Conservation (phyloP, 2,888 invertebrate species). For the Myopa tessellatipennis region DNA sequence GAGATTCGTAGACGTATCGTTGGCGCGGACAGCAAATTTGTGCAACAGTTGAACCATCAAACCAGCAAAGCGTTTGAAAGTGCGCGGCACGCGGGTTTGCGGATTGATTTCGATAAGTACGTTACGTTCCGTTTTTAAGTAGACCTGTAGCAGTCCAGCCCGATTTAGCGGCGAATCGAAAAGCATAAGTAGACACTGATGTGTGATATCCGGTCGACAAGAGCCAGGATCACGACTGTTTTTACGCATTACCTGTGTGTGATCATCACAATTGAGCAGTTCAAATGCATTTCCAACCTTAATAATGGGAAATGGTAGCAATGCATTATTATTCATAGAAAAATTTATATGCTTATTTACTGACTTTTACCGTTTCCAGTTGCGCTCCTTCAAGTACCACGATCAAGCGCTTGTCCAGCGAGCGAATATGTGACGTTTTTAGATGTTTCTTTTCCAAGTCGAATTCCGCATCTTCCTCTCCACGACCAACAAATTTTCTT, state of each 20-base stretch:
- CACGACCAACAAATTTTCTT: constrained; percentile 59
- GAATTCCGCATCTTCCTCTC: constrained; percentile 78
- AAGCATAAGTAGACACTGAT: constrained; percentile 97
- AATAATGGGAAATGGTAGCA: background rate
- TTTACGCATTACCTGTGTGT: constrained; percentile 84
- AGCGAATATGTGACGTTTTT: constrained; percentile 80
- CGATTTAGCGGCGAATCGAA: constrained; percentile 97
- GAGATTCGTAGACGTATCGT: constrained; percentile 88
- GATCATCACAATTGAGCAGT: constrained; percentile 94
- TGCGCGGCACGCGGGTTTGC: constrained; percentile 95
- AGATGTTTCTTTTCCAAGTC: constrained; percentile 83
- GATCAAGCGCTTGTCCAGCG: constrained; percentile 90
- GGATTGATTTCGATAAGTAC: constrained; percentile 96
- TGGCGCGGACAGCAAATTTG: constrained; percentile 91
- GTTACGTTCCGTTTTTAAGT: constrained; percentile 90
- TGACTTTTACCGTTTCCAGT: constrained; percentile 94
- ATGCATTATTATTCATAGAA: background rate
- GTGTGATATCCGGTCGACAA: constrained; percentile 96
- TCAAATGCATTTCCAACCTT: constrained; percentile 90
- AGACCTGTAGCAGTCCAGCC: constrained; percentile 95
- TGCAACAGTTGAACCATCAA: constrained; percentile 97
- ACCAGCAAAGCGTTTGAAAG: constrained; percentile 96
- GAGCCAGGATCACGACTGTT: constrained; percentile 87
- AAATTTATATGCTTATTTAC: constrained; percentile 26
- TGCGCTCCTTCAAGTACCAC: constrained; percentile 94